phyloP scores from a whole-genome alignment of 2,888 invertebrate genomes.

The Ptychoptera albimana region DNA sequence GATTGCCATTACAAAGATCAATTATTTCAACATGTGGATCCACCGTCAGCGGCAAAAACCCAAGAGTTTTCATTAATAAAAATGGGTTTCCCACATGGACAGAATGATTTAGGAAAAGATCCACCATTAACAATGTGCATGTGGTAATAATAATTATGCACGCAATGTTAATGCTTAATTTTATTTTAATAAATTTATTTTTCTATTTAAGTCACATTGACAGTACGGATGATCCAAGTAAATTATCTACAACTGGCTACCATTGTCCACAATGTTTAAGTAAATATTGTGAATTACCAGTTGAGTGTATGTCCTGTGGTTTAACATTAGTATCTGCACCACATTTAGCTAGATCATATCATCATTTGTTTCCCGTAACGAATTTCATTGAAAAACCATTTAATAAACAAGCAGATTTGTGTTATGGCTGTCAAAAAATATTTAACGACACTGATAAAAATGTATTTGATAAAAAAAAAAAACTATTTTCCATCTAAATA shows the following conservation, averaged over 20 bases:
- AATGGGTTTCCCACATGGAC: constrained; percentile 90
- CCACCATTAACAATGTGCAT: constrained; percentile 77
- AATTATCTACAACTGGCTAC: constrained; percentile 61
- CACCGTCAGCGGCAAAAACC: constrained; percentile 53
- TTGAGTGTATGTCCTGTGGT: constrained; percentile 91
- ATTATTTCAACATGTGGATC: constrained; percentile 47
- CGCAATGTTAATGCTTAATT: not conserved
- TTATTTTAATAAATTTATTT: not conserved
- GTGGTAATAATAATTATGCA: constrained; percentile 43
- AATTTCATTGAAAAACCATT: constrained; percentile 59
- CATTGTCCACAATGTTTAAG: constrained; percentile 92
- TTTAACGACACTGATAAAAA: constrained; percentile 50
- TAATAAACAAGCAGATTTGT: constrained; percentile 40
- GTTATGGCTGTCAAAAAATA: constrained; percentile 61
- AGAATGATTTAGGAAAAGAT: constrained; percentile 39
- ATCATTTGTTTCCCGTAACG: constrained; percentile 89
- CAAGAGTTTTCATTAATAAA: constrained; percentile 69
- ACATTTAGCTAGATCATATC: constrained; percentile 92
- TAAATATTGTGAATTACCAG: constrained; percentile 95
- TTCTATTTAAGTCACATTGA: constrained; percentile 54
- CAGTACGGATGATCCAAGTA: constrained; percentile 46
- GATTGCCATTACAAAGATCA: constrained; percentile 59
- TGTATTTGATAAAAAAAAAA: constrained; percentile 35
- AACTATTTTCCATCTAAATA: constrained; percentile 9
- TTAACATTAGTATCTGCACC: constrained; percentile 94